Percentiles rank a stretch among this genome's conserved stretches.
Evolutionary conservation across 2,888 invertebrate genomes (phyloP).

Genomic region (Osmoderma eremita): DNA sequence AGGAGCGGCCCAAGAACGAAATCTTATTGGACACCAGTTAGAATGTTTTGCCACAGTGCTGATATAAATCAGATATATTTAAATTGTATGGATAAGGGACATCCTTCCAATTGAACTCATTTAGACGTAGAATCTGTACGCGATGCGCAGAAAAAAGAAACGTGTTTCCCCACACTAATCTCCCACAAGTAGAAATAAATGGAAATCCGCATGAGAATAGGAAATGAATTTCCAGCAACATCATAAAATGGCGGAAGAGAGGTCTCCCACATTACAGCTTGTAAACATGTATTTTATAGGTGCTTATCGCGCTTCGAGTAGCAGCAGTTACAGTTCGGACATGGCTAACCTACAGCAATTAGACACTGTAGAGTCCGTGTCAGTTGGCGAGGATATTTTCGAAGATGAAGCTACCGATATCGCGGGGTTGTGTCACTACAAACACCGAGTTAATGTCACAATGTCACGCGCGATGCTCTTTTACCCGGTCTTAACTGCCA

Average conservation of each 20-base stretch:
- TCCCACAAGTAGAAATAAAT: not conserved
- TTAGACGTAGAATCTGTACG: too few relatives aligned
- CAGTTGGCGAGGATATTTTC: slow-evolving; percentile 51
- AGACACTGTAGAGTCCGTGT: slow-evolving; percentile 43
- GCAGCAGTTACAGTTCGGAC: slow-evolving; percentile 10
- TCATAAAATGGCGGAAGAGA: slow-evolving; percentile 2
- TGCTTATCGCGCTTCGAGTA: slow-evolving; percentile 3
- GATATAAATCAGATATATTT: too few relatives aligned
- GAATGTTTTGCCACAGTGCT: too few relatives aligned
- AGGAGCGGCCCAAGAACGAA: too few relatives aligned
- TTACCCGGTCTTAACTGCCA: slow-evolving; percentile 38
- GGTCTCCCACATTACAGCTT: not conserved
- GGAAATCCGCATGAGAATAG: not conserved
- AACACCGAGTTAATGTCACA: slow-evolving; percentile 55
- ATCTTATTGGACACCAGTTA: too few relatives aligned
- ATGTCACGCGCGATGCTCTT: slow-evolving; percentile 51
- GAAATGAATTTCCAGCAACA: not conserved
- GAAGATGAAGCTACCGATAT: slow-evolving; percentile 50
- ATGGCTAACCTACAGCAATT: slow-evolving; percentile 18
- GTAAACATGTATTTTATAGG: slow-evolving; percentile 19
- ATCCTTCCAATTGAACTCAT: too few relatives aligned
- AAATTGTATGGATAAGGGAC: too few relatives aligned
- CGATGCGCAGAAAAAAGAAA: too few relatives aligned
- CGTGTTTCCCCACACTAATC: too few relatives aligned
- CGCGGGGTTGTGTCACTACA: slow-evolving; percentile 55